phyloP scores from a whole-genome alignment of 1,140 invertebrate species.

The Caenorhabditis remanei region DNA sequence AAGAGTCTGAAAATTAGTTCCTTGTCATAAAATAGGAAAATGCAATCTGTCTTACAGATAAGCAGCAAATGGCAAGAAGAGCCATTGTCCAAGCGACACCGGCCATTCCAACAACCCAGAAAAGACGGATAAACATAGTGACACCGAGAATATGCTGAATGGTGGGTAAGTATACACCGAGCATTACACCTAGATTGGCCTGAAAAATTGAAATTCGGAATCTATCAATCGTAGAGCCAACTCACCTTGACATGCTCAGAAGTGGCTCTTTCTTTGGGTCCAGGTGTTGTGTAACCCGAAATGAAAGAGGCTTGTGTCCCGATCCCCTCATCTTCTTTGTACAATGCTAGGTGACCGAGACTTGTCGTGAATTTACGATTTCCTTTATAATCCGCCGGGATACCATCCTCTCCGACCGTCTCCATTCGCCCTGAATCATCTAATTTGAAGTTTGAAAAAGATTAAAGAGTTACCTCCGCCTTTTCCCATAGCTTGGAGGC shows the following conservation, averaged over 20 bases:
- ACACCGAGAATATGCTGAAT: constrained; percentile 78
- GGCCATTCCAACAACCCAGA: constrained; percentile 73
- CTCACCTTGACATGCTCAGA: constrained; percentile 76
- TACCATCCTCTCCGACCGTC: constrained; percentile 55
- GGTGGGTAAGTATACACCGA: constrained; percentile 78
- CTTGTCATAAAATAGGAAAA: not conserved
- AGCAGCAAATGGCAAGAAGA: constrained; percentile 74
- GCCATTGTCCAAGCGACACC: constrained; percentile 67
- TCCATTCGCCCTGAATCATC: constrained; percentile 31
- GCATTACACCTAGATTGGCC: constrained; percentile 76
- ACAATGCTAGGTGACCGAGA: constrained; percentile 48
- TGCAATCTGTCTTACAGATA: constrained; percentile 69
- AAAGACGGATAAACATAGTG: constrained; percentile 78
- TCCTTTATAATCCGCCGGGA: constrained; percentile 46
- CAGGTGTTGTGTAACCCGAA: constrained; percentile 75
- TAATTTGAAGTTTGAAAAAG: not conserved
- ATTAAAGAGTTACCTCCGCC: not conserved
- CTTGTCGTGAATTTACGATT: constrained; percentile 52
- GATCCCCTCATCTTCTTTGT: constrained; percentile 35
- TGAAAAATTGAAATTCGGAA: constrained; percentile 58
- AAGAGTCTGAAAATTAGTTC: constrained; percentile 85
- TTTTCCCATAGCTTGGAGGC: constrained; percentile 54
- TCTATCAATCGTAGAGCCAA: constrained; percentile 64
- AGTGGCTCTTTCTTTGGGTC: constrained; percentile 74
- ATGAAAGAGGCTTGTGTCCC: constrained; percentile 69